Conservation (phyloP, 2,113 vertebrate genomes). For the Corythornis cristatus region DNA sequence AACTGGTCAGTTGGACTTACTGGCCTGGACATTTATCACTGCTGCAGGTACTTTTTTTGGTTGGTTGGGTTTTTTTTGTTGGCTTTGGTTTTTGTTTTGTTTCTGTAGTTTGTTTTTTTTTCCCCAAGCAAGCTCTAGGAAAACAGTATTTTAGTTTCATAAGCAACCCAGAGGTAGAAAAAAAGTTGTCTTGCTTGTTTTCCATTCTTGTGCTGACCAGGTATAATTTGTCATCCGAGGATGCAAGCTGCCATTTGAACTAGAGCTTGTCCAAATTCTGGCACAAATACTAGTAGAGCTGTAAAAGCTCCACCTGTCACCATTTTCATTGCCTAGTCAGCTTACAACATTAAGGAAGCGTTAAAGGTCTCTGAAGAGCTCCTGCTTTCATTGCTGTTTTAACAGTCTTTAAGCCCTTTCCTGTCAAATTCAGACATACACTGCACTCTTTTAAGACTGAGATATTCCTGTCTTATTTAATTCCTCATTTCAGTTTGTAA, state of each 20-base stretch:
- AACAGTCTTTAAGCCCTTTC: not conserved
- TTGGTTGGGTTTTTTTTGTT: too few species aligned
- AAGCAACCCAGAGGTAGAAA: not conserved
- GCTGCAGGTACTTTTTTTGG: not conserved
- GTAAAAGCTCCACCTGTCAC: slow-evolving; percentile 48
- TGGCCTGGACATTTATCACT: slow-evolving; percentile 29
- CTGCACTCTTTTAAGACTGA: not conserved
- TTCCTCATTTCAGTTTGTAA: not conserved
- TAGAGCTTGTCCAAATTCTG: slow-evolving; percentile 31
- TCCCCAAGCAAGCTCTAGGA: not conserved
- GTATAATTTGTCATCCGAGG: slow-evolving; percentile 47
- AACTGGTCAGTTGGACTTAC: slow-evolving; percentile 27
- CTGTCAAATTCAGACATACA: not conserved
- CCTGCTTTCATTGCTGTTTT: not conserved
- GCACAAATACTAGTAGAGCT: slow-evolving; percentile 2
- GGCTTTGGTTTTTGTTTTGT: too few species aligned
- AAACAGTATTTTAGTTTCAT: not conserved
- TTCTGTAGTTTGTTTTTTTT: not conserved
- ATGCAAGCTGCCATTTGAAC: slow-evolving; percentile 40
- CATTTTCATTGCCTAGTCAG: slow-evolving; percentile 3
- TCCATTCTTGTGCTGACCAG: slow-evolving; percentile 3
- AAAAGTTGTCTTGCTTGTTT: slow-evolving; percentile 3
- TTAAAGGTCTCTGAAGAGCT: slow-evolving; percentile 15
- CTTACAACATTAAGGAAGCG: not conserved
- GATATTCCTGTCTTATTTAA: not conserved